These are phyloP conservation scores for Ciconia stormi DNA, from an alignment of 2,113 vertebrate genomes.

Conservation along the genomic window DNA sequence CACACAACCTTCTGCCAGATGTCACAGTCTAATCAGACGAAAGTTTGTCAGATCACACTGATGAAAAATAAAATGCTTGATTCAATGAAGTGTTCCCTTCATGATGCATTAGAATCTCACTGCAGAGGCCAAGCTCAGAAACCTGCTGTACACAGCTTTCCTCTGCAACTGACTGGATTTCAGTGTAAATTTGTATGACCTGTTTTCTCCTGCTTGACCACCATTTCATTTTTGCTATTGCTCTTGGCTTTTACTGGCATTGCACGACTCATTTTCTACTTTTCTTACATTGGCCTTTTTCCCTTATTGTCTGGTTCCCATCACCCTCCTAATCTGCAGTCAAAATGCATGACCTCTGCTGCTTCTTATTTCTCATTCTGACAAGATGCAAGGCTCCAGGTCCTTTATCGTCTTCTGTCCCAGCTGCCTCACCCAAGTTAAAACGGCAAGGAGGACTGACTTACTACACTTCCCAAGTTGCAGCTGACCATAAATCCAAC, in stretches of 20 bases:
- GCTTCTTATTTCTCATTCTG: not conserved
- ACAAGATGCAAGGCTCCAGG: not conserved
- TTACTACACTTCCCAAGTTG: not conserved
- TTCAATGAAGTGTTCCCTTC: not conserved
- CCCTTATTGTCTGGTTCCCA: not conserved
- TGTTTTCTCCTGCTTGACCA: not conserved
- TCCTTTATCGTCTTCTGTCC: not conserved
- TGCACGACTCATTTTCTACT: not conserved
- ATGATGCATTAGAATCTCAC: not conserved
- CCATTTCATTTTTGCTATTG: not conserved
- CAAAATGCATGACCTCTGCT: not conserved
- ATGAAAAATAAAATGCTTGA: not conserved
- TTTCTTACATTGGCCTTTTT: not conserved
- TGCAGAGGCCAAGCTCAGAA: not conserved
- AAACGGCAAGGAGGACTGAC: not conserved
- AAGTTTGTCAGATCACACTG: not conserved
- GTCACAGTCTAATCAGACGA: not conserved
- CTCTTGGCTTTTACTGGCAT: not conserved
- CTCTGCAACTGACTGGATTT: not conserved
- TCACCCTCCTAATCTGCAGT: not conserved
- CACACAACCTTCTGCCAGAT: not conserved
- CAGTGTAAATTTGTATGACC: not conserved
- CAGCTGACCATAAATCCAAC: not conserved
- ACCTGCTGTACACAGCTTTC: not conserved
- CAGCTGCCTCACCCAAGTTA: not conserved